Conservation (phyloP, 2,888 invertebrate species). For the Lycophotia porphyrea region DNA sequence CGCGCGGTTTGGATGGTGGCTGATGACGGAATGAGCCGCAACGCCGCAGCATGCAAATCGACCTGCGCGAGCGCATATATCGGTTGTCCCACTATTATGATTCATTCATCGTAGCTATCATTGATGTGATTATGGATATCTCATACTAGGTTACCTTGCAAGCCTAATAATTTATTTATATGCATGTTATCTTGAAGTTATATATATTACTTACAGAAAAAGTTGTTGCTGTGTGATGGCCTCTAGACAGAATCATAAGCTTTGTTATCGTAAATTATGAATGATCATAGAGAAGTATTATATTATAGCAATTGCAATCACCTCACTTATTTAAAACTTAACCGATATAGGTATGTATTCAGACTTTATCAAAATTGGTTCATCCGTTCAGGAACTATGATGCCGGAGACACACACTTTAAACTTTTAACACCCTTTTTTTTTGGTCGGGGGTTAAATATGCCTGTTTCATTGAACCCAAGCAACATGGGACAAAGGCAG, state of each 20-base stretch:
- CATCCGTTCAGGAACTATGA: too few species aligned
- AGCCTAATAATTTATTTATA: slow-evolving; percentile 11
- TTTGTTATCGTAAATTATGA: neutral
- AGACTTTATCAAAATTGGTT: too few species aligned
- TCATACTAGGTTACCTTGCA: slow-evolving; percentile 46
- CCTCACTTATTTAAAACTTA: too few species aligned
- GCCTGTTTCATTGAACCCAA: neutral
- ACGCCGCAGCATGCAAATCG: slow-evolving; percentile 42
- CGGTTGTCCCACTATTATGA: slow-evolving; percentile 46
- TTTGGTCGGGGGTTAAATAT: neutral
- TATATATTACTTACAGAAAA: too few species aligned
- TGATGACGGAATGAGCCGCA: slow-evolving; percentile 51
- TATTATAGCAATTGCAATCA: too few species aligned
- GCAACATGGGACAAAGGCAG: neutral
- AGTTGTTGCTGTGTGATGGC: neutral
- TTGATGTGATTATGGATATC: slow-evolving; percentile 46
- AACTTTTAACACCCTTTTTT: neutral
- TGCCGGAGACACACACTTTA: too few species aligned
- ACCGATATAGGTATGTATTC: too few species aligned
- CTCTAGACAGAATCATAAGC: neutral
- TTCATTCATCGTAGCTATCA: slow-evolving; percentile 44
- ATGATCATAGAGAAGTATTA: too few species aligned
- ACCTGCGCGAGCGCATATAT: slow-evolving; percentile 55
- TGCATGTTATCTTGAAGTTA: slow-evolving; percentile 10
- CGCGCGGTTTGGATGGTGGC: slow-evolving; percentile 28